These are phyloP conservation scores for Phenganax marumi DNA, from an alignment of 92 coral and sea anemone species.

Conservation along the genomic window DNA sequence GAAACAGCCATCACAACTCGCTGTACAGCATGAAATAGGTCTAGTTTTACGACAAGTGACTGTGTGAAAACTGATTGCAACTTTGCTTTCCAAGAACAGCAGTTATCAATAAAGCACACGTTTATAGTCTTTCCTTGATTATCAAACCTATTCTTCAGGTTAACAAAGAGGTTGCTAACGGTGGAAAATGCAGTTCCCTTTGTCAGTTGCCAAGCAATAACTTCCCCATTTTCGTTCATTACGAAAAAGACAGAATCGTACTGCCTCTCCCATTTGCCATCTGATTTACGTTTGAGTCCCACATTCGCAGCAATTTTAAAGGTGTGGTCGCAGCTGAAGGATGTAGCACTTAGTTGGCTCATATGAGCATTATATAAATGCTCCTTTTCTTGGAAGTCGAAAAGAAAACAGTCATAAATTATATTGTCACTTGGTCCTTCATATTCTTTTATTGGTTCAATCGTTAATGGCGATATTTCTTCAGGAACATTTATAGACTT, in stretches of 20 bases:
- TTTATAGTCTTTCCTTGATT: slow-evolving; percentile 7
- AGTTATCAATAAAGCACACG: slow-evolving; percentile 24
- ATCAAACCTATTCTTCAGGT: slow-evolving; percentile 17
- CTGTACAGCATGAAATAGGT: slow-evolving; percentile 37
- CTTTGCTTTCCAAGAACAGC: slow-evolving; percentile 28
- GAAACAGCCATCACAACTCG: slow-evolving; percentile 4
- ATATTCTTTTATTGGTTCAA: neutral
- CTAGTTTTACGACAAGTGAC: slow-evolving; percentile 24
- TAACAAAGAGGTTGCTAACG: slow-evolving; percentile 1
- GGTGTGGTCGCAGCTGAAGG: neutral
- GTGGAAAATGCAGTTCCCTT: slow-evolving; percentile 26
- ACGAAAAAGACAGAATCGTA: slow-evolving; percentile 57
- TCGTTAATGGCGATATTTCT: neutral
- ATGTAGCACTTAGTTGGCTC: slow-evolving; percentile 33
- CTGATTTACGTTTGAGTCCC: slow-evolving; percentile 30
- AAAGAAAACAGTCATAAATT: slow-evolving; percentile 10
- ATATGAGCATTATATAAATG: slow-evolving; percentile 20
- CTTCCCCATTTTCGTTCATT: slow-evolving; percentile 59
- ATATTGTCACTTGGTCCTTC: slow-evolving; percentile 22
- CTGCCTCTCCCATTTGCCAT: slow-evolving; percentile 45
- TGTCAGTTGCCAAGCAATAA: slow-evolving; percentile 45
- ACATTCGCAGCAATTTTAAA: slow-evolving; percentile 31
- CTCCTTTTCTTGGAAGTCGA: slow-evolving; percentile 22
- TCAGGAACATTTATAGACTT: neutral
- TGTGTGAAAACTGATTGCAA: slow-evolving; percentile 18